A percentile compares a stretch with the other conserved stretches of the same genome.
Conservation (phyloP, 2,113 vertebrate genomes). For the Neodon shergylaensis region DNA sequence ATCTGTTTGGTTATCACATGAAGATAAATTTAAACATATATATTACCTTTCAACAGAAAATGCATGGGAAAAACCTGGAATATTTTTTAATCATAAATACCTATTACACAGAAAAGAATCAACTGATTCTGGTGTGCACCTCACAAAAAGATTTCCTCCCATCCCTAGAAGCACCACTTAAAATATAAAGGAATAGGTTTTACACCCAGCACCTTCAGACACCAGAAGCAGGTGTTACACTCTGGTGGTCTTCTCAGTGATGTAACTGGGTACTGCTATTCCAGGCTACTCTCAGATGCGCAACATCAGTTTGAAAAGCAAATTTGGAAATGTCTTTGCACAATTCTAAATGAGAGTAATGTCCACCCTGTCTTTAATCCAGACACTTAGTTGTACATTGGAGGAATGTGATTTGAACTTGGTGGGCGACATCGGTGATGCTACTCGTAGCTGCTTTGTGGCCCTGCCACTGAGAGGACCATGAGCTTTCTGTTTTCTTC, state of each 20-base stretch:
- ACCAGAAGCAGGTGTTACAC: background rate
- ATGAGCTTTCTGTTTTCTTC: background rate
- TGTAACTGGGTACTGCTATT: background rate
- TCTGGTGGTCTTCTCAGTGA: background rate
- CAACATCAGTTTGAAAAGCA: background rate
- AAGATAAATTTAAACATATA: conserved; percentile 23
- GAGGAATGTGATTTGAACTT: conserved; percentile 4
- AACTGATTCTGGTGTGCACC: background rate
- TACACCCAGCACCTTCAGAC: background rate
- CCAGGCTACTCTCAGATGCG: background rate
- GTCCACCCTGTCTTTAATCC: conserved; percentile 24
- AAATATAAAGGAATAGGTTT: background rate
- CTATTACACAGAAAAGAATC: background rate
- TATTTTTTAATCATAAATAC: background rate
- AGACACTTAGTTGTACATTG: background rate
- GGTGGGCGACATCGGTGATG: background rate
- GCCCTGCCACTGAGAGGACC: background rate
- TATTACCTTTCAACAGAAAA: conserved; percentile 41
- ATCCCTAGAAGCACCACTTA: background rate
- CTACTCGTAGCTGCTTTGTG: background rate
- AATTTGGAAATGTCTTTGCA: background rate
- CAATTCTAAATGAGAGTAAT: conserved; percentile 25
- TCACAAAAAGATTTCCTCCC: background rate
- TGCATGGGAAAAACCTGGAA: background rate
- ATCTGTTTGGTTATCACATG: conserved; percentile 33